Percentiles rank a stretch among this genome's conserved stretches.
These are phyloP conservation scores for Thyatira batis DNA, from an alignment of 2,888 invertebrate species.

Conservation along the genomic window DNA sequence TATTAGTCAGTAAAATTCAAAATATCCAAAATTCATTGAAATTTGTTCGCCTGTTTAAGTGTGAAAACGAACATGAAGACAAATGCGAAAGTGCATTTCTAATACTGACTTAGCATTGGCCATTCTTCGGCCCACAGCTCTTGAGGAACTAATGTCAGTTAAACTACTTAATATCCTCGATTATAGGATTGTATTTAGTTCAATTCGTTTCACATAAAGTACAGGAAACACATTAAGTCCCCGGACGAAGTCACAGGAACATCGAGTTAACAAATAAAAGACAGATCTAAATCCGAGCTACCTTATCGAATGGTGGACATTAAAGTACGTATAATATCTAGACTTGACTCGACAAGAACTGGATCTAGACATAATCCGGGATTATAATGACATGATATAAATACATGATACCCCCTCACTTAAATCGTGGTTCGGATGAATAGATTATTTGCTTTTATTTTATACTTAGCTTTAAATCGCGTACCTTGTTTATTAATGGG, in stretches of 20 bases:
- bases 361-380: constrained; percentile 46
- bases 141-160: too few relatives aligned
- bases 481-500: not conserved
- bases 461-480: not conserved
- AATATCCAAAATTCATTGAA: too few relatives aligned
- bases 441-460: not conserved
- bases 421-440: not conserved
- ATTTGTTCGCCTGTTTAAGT: too few relatives aligned
- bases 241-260: not conserved
- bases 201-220: not conserved
- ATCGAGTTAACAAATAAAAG: not conserved
- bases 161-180: not conserved
- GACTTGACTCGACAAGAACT: constrained; percentile 24
- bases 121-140: too few relatives aligned
- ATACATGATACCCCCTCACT: constrained; percentile 2
- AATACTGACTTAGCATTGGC: too few relatives aligned
- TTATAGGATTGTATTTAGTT: not conserved
- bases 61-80: too few relatives aligned
- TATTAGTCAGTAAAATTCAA: too few relatives aligned
- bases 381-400: constrained; percentile 45
- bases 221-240: not conserved
- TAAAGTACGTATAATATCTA: constrained; percentile 18
- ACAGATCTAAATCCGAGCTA: constrained; percentile 12
- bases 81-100: too few relatives aligned
- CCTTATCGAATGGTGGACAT: constrained; percentile 20